Base-by-base conservation (phyloP, 2,113 vertebrate genomes). In the Corythornis madagascariensis region DNA sequence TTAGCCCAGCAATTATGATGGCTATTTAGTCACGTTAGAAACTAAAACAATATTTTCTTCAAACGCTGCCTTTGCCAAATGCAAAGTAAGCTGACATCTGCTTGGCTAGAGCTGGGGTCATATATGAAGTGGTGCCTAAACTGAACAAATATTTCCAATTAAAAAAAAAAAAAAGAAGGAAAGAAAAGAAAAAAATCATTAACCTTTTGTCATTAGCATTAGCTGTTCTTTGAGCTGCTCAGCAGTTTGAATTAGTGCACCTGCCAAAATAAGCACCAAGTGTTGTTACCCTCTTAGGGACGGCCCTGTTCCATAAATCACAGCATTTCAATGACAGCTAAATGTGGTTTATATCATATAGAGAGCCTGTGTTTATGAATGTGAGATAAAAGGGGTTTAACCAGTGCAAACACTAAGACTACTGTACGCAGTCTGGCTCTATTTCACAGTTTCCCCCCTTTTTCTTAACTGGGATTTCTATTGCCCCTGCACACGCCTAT, bases 231-330 rank as follows among this genome's bases (percentile, higher is more conserved):
- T 91, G 84, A 94, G 95, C 93, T 7, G 77, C 92, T 97, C 94
- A 89, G 86, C 96, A 95, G 96, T 96, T 96, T 96, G 97, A 96
- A 96, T 96, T 82, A 93, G 79, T 92, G 88, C 97, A 97, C 97
- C 97, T 97, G 97, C 97, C 97, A 98, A 98, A 97, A 98, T 97
- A 98, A 98, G 97, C 97, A 97, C 83, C 88, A 80, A 95, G 96
- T 95, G 88, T 95, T 97, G 96, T 97, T 97, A 91, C 93, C 94
- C 96, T 96, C 96, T 97, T 94, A 95, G 96, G 92, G 94, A 97
- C 97, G 97, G 89, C 92, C 81, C 93, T 70, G 95, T 72, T 92
- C 42, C 83, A 95, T 97, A 97, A 97, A 95, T 97, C 97, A 96
- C 88, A 70, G 93, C 40, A 17, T 94, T 97, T 69, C 92, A 86